Conservation (phyloP, 2,888 invertebrate genomes). For the Lobophora halterata region DNA sequence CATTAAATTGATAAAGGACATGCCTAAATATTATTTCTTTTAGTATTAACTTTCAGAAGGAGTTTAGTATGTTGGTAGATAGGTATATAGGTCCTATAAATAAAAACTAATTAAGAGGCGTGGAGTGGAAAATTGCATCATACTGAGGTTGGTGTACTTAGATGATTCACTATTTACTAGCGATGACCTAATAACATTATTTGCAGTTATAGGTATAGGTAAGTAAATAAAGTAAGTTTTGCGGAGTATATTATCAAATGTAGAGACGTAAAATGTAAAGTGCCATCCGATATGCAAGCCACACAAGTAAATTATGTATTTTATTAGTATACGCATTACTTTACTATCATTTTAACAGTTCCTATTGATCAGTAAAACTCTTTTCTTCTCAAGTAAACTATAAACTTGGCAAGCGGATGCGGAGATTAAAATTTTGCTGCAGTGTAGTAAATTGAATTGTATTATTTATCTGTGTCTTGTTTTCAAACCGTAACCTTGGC, state of each 20-base stretch:
- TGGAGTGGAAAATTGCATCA: conserved; percentile 16
- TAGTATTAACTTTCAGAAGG: too few relatives aligned
- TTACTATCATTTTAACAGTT: neutral
- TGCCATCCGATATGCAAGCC: neutral
- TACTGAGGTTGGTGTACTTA: conserved; percentile 1
- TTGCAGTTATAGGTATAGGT: conserved; percentile 3
- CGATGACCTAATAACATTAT: conserved; percentile 17
- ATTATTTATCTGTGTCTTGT: too few relatives aligned
- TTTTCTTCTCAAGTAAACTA: too few relatives aligned
- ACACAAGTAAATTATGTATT: too few relatives aligned
- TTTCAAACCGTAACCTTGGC: too few relatives aligned
- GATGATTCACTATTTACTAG: conserved; percentile 17
- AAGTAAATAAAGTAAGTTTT: too few relatives aligned
- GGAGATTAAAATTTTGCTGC: too few relatives aligned
- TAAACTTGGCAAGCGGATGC: conserved; percentile 1
- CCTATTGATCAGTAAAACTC: neutral
- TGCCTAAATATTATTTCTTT: too few relatives aligned
- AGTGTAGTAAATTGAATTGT: too few relatives aligned
- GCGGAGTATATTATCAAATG: neutral
- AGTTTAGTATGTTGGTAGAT: too few relatives aligned
- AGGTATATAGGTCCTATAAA: neutral
- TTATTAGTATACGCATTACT: too few relatives aligned
- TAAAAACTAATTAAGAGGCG: conserved; percentile 3
- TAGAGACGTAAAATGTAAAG: neutral
- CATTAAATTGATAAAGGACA: too few relatives aligned